phyloP scores from a whole-genome alignment of 2,888 invertebrate species.

The Allolobophora icterica region DNA sequence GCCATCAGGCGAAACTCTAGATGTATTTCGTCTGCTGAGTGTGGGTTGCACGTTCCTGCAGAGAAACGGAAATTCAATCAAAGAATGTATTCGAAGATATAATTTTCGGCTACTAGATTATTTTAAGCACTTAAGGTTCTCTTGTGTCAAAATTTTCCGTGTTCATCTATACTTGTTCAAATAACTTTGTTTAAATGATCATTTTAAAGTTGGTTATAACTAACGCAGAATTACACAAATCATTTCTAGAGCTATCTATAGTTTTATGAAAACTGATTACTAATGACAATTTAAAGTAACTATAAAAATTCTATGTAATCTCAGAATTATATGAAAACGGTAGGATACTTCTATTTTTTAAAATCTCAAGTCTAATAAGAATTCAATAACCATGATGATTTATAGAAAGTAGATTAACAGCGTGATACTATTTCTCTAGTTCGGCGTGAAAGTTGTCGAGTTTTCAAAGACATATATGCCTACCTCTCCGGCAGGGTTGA shows the following conservation, averaged over 20 bases:
- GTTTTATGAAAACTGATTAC: no score
- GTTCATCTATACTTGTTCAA: background rate
- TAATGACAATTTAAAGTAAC: no score
- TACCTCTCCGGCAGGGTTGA: slow-evolving; percentile 67
- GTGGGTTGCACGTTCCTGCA: slow-evolving; percentile 67
- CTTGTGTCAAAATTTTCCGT: background rate
- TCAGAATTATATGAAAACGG: no score
- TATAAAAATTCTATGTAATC: no score
- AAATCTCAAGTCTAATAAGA: no score
- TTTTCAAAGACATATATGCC: slow-evolving; percentile 31
- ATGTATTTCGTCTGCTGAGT: slow-evolving; percentile 67
- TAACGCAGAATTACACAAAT: background rate
- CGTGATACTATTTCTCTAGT: background rate
- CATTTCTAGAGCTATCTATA: no score
- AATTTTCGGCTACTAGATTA: no score
- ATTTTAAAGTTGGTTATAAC: background rate
- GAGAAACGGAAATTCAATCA: slow-evolving; percentile 36
- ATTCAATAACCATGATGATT: no score
- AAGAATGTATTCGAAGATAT: background rate
- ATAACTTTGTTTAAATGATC: background rate
- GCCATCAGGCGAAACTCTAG: background rate
- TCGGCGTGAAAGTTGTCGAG: background rate
- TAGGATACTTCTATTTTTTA: no score
- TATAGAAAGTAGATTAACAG: background rate
- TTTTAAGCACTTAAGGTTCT: background rate